Evolutionary conservation across 2,113 vertebrate genomes (phyloP), one percentile per base, ranked within the genome.

Genomic region (Dasyurus viverrinus): DNA sequence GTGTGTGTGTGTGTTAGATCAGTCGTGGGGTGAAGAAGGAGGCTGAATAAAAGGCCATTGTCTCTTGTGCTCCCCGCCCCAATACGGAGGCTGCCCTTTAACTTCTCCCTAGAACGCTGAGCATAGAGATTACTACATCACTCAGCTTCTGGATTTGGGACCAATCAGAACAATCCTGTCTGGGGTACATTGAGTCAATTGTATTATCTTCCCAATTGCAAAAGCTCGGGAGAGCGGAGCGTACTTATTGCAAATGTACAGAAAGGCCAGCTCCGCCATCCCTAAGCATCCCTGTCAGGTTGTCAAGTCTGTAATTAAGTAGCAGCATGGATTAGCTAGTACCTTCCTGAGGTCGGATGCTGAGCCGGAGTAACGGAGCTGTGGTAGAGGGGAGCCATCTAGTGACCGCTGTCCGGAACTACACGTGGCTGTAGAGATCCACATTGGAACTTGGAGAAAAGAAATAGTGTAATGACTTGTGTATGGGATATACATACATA

Each of bases 311-410:
- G 93, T 91, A 97, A 91, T 94, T 96, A 50, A 93, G 92, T 92
- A 95, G 11, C 91, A 96, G 89, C 22, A 4, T 93, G 27, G 89
- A 8, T 89, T 92, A 91, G 93, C 4, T 30, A 95, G 30, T 36
- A 11, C 54, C 1, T 96, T 97, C 96, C 4, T 46, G 93, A 24
- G 90, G 10, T 55, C 90, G 48, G 0, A 8, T 50, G 11, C 0
- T 0, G 46, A 19, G 0, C 0, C 0, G 0, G 0, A 0, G 5
- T 3, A 0, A 0, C 3, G 25, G 84, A 94, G 91, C 22, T 0
- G 91, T 95, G 94, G 98, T 96, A 0, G 10, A 55, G 25, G 36
- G 22, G 55, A 95, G 90, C 97, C 14, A 57, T 97, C 97, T 97
- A 92, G 96, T 98, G 98, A 96, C 54, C 0, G 0, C 42, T 0